Base-by-base conservation (phyloP, 2,113 vertebrate genomes). In the Ariopsis seemanni region DNA sequence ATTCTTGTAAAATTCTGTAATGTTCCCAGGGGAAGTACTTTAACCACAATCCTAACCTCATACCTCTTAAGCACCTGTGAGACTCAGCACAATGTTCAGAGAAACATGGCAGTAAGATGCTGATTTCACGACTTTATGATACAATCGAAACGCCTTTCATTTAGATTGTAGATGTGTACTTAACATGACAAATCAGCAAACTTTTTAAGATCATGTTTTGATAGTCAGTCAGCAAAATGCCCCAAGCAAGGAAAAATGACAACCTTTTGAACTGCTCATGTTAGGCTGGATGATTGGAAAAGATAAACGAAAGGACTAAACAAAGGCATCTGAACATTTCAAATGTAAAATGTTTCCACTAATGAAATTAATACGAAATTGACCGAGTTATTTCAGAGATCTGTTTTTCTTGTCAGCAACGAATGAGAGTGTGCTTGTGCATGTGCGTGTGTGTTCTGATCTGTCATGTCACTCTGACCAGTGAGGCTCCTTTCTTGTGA, bases 391-490 rank as follows among this genome's bases (percentile, higher is more conserved):
- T 74, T 34, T n/a, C 27, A 78, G 57, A 65, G 55, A 17, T 42
- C 14, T 52, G 15, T 9, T 10, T 65, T 50, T 50, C 69, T 58
- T 81, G 34, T 78, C 78, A 78, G 15, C 60, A 50, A 20, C 22
- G 20, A 11, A 20, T 50, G 18, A n/a, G 74, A 25, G 48, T 77
- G 74, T 52, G 42, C 25, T 12, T 55, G 74, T 53, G 48, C 52
- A 50, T 53, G 74, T 22, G 71, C 30, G 85, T 48, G 4, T 5
- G 6, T 62, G 60, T 53, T 79, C 60, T 75, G 10, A 86, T 71
- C 77, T 55, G 87, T 69, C 48, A 82, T 60, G 87, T 90, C 87
- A 84, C 34, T 34, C 9, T 88, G 89, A 90, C 87, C 82, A 60
- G 67, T 8, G 11, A 34, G 2, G 25, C 65, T 83, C 55, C 30